These are phyloP conservation scores for Volucella inanis DNA, from an alignment of 2,888 invertebrate species.

Conservation along the genomic window DNA sequence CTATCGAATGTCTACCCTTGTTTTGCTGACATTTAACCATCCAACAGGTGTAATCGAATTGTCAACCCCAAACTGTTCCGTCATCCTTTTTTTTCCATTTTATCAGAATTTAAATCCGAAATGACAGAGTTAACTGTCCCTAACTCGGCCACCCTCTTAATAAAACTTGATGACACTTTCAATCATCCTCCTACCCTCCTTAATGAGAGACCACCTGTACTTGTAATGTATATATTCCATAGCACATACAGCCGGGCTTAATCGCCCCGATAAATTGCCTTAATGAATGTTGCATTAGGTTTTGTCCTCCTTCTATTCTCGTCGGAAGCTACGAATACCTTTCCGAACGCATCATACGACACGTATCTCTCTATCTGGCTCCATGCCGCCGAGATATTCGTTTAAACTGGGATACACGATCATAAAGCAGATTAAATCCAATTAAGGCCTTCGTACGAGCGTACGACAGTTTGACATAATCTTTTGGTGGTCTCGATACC, in stretches of 20 bases:
- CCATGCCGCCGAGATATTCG: not conserved
- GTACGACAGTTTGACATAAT: slow-evolving; percentile 51
- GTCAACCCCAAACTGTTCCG: too few relatives aligned
- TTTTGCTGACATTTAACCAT: too few relatives aligned
- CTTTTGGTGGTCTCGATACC: slow-evolving; percentile 6
- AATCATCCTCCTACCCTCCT: not conserved
- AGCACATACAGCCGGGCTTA: slow-evolving; percentile 39
- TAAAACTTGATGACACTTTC: slow-evolving; percentile 13
- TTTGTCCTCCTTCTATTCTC: not conserved
- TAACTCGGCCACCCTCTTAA: too few relatives aligned
- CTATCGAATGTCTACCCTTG: too few relatives aligned
- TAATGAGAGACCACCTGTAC: slow-evolving; percentile 4
- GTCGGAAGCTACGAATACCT: not conserved
- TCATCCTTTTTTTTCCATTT: too few relatives aligned
- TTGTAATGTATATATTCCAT: not conserved
- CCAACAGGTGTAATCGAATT: too few relatives aligned
- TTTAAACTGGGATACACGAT: slow-evolving; percentile 27
- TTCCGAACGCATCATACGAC: slow-evolving; percentile 25
- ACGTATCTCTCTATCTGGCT: not conserved
- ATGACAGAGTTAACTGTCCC: too few relatives aligned
- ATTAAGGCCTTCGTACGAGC: slow-evolving; percentile 46
- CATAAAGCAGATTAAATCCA: slow-evolving; percentile 65
- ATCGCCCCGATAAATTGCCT: slow-evolving; percentile 59
- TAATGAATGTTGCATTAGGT: slow-evolving; percentile 64
- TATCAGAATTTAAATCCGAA: too few relatives aligned